These are phyloP conservation scores for Pycnomerus fuliginosus DNA, from an alignment of 2,888 invertebrate species.

Conservation along the genomic window DNA sequence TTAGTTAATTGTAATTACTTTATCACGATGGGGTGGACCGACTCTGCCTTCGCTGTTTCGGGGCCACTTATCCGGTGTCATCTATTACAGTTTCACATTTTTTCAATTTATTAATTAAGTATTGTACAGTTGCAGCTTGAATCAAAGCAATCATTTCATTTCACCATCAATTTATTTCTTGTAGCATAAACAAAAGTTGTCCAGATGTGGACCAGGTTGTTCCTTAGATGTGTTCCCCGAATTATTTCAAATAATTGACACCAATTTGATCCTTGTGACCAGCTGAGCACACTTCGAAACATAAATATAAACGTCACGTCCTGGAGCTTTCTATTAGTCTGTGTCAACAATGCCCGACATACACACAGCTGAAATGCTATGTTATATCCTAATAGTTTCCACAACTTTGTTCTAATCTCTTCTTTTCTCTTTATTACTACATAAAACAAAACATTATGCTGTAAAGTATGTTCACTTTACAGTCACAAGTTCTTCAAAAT, in stretches of 20 bases:
- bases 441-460: constrained; percentile 18
- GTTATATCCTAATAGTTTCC: constrained; percentile 34
- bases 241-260: too few relatives aligned
- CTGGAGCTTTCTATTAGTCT: constrained; percentile 39
- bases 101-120: too few relatives aligned
- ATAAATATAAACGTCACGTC: constrained; percentile 41
- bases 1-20: constrained; percentile 46
- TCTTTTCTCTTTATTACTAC: constrained; percentile 16
- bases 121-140: too few relatives aligned
- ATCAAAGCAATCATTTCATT: too few relatives aligned
- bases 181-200: too few relatives aligned
- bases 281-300: constrained; percentile 44
- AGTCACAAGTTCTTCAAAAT: constrained; percentile 1
- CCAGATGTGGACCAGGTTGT: too few relatives aligned
- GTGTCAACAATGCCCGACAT: constrained; percentile 39
- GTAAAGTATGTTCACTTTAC: constrained; percentile 14
- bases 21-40: constrained; percentile 34
- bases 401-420: constrained; percentile 24
- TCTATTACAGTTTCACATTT: constrained; percentile 4
- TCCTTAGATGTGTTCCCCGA: too few relatives aligned
- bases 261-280: too few relatives aligned
- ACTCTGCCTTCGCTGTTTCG: constrained; percentile 14
- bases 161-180: too few relatives aligned
- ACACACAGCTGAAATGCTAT: constrained; percentile 34
- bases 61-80: constrained; percentile 18